Conservation (phyloP, 2,113 vertebrate genomes). For the Phylloscopus trochilus region DNA sequence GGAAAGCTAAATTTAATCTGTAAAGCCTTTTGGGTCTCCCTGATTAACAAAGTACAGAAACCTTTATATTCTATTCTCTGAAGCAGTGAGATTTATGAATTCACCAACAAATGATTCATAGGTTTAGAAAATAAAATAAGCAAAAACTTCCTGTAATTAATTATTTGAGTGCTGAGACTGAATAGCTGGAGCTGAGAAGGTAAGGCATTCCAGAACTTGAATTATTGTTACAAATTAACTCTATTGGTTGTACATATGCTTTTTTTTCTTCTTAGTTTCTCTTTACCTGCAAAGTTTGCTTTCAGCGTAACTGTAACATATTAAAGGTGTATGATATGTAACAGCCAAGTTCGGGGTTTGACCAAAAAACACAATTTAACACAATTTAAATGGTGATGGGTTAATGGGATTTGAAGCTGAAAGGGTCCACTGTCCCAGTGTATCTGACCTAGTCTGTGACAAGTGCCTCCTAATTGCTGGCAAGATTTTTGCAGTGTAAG, state of each 20-base stretch:
- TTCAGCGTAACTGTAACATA: not conserved
- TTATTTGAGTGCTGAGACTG: slow-evolving; percentile 1
- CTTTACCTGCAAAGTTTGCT: not conserved
- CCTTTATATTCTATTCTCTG: not conserved
- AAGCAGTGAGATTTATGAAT: slow-evolving; percentile 29
- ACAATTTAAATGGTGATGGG: not conserved
- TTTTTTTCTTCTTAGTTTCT: not conserved
- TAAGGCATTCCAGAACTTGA: not conserved
- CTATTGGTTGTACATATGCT: not conserved
- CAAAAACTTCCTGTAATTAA: slow-evolving; percentile 51
- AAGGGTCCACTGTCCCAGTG: not conserved
- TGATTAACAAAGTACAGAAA: slow-evolving; percentile 32
- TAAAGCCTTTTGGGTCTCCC: slow-evolving; percentile 27
- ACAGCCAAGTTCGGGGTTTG: not conserved
- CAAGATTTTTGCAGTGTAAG: not conserved
- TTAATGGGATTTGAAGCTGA: not conserved
- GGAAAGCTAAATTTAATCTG: slow-evolving; percentile 61
- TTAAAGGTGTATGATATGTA: not conserved
- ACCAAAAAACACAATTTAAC: too few relatives aligned
- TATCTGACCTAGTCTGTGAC: not conserved
- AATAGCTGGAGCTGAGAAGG: not conserved
- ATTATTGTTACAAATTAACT: not conserved
- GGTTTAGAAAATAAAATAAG: slow-evolving; percentile 22
- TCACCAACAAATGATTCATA: slow-evolving; percentile 34
- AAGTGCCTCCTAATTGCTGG: not conserved